These are phyloP conservation scores for Aporrectodea caliginosa DNA, from an alignment of 1,140 invertebrate species.

Conservation along the genomic window DNA sequence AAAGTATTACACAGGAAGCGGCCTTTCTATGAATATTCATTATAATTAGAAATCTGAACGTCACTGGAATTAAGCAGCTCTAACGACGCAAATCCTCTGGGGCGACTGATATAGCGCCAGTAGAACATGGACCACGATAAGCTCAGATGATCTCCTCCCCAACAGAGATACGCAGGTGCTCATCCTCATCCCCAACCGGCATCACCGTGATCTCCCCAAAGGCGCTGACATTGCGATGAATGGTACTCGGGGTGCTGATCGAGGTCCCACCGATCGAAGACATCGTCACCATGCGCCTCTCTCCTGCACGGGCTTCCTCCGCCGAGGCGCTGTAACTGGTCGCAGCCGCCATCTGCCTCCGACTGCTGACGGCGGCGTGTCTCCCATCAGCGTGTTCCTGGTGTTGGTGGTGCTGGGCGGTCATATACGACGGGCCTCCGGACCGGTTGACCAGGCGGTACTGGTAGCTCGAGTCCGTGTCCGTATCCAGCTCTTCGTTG, in stretches of 20 bases:
- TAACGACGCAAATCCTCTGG: no score
- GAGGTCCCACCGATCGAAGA: not conserved
- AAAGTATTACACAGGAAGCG: no score
- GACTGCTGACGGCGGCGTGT: not conserved
- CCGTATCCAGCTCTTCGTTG: not conserved
- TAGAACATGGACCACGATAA: no score
- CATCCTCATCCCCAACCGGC: slow-evolving; percentile 28
- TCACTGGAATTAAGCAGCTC: no score
- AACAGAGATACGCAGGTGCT: slow-evolving; percentile 22
- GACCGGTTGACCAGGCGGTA: not conserved
- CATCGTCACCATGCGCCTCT: not conserved
- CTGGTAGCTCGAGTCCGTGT: not conserved
- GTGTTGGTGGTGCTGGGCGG: not conserved
- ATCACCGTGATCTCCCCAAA: slow-evolving; percentile 31
- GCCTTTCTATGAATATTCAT: no score
- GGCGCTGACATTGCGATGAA: slow-evolving; percentile 25
- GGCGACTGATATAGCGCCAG: no score
- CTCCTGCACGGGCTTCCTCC: no score
- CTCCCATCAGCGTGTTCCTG: not conserved
- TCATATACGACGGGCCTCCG: not conserved
- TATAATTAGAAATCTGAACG: no score
- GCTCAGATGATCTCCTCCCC: slow-evolving; percentile 13
- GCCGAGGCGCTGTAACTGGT: not conserved
- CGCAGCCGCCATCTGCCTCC: not conserved
- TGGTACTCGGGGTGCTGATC: slow-evolving; percentile 15